phyloP scores from a whole-genome alignment of 2,888 invertebrate genomes.

The Orchesellides sinensis region DNA sequence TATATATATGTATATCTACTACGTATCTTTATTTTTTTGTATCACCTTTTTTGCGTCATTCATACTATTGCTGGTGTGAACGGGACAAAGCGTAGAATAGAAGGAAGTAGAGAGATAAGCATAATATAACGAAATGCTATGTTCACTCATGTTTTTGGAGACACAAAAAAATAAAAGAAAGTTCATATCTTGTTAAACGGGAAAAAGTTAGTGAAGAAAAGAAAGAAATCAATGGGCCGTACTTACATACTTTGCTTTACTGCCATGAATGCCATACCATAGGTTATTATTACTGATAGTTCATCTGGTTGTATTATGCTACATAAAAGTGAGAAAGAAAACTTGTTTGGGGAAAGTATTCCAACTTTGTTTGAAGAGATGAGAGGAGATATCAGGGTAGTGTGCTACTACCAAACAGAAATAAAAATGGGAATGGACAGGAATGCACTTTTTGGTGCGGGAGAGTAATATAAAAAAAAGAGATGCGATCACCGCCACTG shows the following conservation, averaged over 20 bases:
- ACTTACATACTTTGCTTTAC: too few species aligned
- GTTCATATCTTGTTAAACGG: too few species aligned
- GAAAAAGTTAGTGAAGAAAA: too few species aligned
- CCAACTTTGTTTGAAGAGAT: background rate
- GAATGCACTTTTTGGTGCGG: constrained; percentile 1
- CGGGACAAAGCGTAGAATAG: background rate
- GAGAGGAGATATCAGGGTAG: too few species aligned
- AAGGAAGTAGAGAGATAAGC: background rate
- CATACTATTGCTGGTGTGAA: constrained; percentile 7
- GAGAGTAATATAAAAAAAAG: background rate
- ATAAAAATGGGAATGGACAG: constrained; percentile 7
- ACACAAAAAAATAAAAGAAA: constrained; percentile 22
- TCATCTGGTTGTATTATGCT: too few species aligned
- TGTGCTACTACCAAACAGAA: background rate
- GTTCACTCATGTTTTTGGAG: too few species aligned
- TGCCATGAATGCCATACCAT: too few species aligned
- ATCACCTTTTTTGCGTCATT: constrained; percentile 18
- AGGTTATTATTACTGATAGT: background rate
- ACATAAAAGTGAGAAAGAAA: background rate
- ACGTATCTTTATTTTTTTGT: background rate
- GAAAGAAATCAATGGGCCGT: too few species aligned
- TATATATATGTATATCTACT: constrained; percentile 19
- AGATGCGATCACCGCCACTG: too few species aligned
- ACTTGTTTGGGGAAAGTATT: constrained; percentile 11
- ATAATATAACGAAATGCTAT: too few species aligned